Evolutionary conservation across 2,888 invertebrate species (phyloP).

Genomic region (Scaptomyza polygonia): DNA sequence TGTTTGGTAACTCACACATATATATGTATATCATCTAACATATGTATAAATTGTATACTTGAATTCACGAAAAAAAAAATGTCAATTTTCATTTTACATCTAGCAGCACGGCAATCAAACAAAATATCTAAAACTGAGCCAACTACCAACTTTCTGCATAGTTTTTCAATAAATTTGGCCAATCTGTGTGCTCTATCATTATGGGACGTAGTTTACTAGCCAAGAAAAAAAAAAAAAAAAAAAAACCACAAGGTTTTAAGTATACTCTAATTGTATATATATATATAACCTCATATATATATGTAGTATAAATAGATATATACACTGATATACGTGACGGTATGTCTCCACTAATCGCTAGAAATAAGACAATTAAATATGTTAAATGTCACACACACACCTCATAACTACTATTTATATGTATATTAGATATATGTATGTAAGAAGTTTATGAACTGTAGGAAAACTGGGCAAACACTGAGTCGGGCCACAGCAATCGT

Average conservation of each 20-base stretch:
- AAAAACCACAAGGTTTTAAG: neutral
- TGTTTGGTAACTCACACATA: constrained; percentile 9
- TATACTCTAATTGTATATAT: constrained; percentile 37
- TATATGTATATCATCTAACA: constrained; percentile 25
- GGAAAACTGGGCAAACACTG: constrained; percentile 40
- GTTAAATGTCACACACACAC: constrained; percentile 16
- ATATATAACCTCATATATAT: constrained; percentile 34
- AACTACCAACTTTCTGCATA: constrained; percentile 23
- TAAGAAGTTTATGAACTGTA: constrained; percentile 13
- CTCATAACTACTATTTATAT: constrained; percentile 13
- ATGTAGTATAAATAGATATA: constrained; percentile 39
- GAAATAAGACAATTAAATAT: constrained; percentile 5
- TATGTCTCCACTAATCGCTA: constrained; percentile 21
- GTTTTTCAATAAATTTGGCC: constrained; percentile 58
- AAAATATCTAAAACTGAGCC: constrained; percentile 35
- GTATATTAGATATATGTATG: neutral
- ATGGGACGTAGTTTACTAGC: constrained; percentile 55
- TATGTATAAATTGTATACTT: constrained; percentile 26
- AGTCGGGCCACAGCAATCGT: constrained; percentile 40
- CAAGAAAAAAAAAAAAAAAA: constrained; percentile 36
- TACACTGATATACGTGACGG: constrained; percentile 62
- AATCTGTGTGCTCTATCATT: constrained; percentile 50
- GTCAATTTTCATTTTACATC: constrained; percentile 47
- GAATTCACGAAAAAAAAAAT: constrained; percentile 23
- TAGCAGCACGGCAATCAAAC: constrained; percentile 53